Evolutionary conservation across 64 coral and sea anemone species (phyloP), one percentile per base, ranked within the genome.

Genomic region (Acropora tenuis): DNA sequence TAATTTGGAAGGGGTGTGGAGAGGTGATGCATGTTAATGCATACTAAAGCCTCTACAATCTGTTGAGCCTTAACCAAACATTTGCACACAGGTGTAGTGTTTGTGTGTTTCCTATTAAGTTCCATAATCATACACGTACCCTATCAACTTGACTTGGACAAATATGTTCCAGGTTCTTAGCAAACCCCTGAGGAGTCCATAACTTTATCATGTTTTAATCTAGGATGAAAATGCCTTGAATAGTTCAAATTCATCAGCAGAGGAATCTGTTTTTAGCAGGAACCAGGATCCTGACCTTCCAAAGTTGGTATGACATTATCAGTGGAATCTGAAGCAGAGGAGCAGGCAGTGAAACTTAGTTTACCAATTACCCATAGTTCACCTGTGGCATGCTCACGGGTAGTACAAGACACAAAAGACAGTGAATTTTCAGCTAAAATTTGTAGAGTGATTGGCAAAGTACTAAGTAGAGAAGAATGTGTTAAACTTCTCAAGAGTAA

Each of bases 401-500:
- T 15, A 67, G 63, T 67, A 67, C 63, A 67, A 67, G 63, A 67
- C 63, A 67, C 63, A 67, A 67, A 67, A 67, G 63, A 67, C 63
- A 67, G 63, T 67, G 63, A 30, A 30, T 30, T 30, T 30, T 30
- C 30, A 30, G 30, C 30, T 30, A 30, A 30, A 30, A 30, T 67
- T 67, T 67, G 63, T 30, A 30, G 30, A 30, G 30, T 30, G 30
- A 30, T 30, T 67, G 63, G 63, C 63, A 67, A 67, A 67, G 63
- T 15, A 67, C 63, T 12, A 67, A 67, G 63, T 67, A 67, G 6
- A 67, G 63, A 67, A 67, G 63, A 67, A 67, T 67, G 11, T 67
- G 63, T 67, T 67, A 67, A 67, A 67, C 63, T 67, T 67, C 63
- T 67, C 63, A 67, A 67, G 63, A 67, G 63, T 67, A 67, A 67